Evolutionary conservation across 2,797 vertebrate genomes (phyloP).

Genomic region (Lerista edwardsae): DNA sequence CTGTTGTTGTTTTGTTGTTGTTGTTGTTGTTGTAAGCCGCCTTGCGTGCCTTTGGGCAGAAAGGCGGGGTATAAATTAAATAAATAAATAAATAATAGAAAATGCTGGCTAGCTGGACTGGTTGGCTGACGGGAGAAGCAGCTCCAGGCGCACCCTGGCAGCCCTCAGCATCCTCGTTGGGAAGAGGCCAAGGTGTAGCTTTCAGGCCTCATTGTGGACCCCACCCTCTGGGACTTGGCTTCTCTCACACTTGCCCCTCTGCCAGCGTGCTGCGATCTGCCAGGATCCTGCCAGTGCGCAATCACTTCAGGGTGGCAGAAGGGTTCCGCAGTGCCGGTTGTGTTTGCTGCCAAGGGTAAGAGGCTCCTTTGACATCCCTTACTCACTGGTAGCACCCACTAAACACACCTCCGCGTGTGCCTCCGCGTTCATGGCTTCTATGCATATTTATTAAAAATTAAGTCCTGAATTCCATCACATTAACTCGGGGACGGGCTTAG

Average conservation of each 20-base stretch:
- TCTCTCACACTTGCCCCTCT: not conserved
- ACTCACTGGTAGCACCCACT: not conserved
- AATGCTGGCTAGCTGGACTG: too few relatives aligned
- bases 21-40: too few relatives aligned
- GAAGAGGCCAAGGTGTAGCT: too few relatives aligned
- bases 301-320: not conserved
- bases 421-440: slow-evolving; percentile 18
- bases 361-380: slow-evolving; percentile 42
- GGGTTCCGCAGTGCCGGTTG: slow-evolving; percentile 3
- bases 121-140: too few relatives aligned
- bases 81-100: too few relatives aligned
- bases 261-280: not conserved
- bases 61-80: too few relatives aligned
- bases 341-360: not conserved
- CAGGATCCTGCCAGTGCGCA: not conserved
- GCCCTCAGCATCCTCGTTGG: too few relatives aligned
- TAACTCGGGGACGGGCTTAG: slow-evolving; percentile 58
- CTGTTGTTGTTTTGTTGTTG: too few relatives aligned
- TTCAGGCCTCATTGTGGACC: too few relatives aligned
- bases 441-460: slow-evolving; percentile 68
- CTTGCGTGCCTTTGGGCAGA: too few relatives aligned
- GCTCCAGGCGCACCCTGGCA: too few relatives aligned
- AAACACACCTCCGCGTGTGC: slow-evolving; percentile 36
- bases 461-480: slow-evolving; percentile 54
- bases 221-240: not conserved